Conservation (phyloP, 92 coral and sea anemone genomes). For the Epizoanthus fatuus region DNA sequence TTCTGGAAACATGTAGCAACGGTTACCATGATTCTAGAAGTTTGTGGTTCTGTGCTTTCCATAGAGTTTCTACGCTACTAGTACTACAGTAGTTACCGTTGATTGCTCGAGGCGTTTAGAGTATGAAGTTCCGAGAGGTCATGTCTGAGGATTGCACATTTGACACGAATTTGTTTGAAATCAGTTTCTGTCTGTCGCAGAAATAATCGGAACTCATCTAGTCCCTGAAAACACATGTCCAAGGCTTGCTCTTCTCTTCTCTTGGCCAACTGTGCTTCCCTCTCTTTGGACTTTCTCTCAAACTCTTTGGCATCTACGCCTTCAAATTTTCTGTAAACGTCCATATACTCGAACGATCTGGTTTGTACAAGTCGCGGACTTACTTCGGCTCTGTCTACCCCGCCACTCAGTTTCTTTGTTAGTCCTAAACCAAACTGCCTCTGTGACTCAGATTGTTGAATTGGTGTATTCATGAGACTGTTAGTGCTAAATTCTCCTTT, state of each 20-base stretch:
- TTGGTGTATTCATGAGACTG: background rate
- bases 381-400: background rate
- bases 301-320: slow-evolving; percentile 24
- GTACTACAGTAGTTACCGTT: too few relatives aligned
- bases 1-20: too few relatives aligned
- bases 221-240: slow-evolving; percentile 19
- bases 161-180: slow-evolving; percentile 39
- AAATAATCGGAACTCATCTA: slow-evolving; percentile 34
- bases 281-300: slow-evolving; percentile 22
- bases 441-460: background rate
- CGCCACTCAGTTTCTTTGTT: background rate
- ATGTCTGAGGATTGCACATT: slow-evolving; percentile 32
- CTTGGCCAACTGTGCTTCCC: slow-evolving; percentile 32
- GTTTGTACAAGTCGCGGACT: slow-evolving; percentile 20
- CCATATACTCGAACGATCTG: slow-evolving; percentile 36
- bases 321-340: slow-evolving; percentile 39
- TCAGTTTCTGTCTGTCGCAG: slow-evolving; percentile 21
- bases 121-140: slow-evolving; percentile 26
- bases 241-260: slow-evolving; percentile 27
- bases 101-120: slow-evolving; percentile 5
- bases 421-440: background rate
- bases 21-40: too few relatives aligned
- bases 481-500: background rate
- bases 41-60: too few relatives aligned
- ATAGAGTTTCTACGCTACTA: too few relatives aligned